These are phyloP conservation scores for Xiphophorus maculatus DNA, from an alignment of 2,113 vertebrate species.

Conservation along the genomic window DNA sequence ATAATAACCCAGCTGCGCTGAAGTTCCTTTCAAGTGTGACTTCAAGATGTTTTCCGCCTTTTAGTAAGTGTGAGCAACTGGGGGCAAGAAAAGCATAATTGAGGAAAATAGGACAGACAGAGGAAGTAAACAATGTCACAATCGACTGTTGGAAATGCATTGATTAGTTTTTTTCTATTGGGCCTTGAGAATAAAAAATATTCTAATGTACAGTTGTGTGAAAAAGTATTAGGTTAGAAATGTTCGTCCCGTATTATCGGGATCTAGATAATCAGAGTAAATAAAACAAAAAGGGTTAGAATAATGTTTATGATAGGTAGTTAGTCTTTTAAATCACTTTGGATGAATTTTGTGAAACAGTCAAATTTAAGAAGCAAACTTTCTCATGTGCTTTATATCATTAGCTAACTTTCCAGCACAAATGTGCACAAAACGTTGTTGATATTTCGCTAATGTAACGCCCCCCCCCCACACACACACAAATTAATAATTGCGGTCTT, in stretches of 20 bases:
- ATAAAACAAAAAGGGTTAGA: background rate
- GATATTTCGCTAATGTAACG: no score
- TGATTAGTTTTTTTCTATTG: background rate
- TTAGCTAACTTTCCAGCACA: no score
- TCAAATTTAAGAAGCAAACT: no score
- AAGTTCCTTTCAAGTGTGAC: constrained; percentile 3
- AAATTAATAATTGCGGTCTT: no score
- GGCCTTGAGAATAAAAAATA: background rate
- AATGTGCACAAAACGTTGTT: no score
- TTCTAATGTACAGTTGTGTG: background rate
- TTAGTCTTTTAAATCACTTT: background rate
- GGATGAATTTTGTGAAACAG: background rate
- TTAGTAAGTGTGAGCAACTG: background rate
- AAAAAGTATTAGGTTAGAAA: background rate
- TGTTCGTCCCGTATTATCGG: no score
- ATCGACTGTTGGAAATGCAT: background rate
- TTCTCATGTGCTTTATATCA: no score
- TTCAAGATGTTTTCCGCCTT: background rate
- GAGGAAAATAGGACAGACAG: background rate
- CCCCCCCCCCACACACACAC: no score
- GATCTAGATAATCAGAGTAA: background rate
- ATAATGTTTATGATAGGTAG: background rate
- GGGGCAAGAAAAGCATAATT: background rate
- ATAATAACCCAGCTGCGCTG: constrained; percentile 37
- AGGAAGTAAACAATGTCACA: background rate